phyloP scores from a whole-genome alignment of 2,113 vertebrate genomes.

The Eudorcas thomsonii region DNA sequence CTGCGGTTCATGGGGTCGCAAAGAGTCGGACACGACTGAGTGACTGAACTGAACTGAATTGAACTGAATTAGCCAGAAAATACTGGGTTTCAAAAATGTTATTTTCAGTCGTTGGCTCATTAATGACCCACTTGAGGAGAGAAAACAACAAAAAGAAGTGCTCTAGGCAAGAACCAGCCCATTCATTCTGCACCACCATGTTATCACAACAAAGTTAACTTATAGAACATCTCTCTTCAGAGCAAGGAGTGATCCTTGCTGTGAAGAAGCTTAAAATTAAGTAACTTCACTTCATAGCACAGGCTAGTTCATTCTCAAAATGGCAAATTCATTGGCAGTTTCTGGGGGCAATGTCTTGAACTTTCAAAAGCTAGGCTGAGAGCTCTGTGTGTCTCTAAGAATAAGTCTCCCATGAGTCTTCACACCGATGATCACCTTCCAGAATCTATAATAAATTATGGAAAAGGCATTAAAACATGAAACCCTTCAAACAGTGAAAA shows the following conservation, averaged over 20 bases:
- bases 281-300: not conserved
- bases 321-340: not conserved
- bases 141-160: not conserved
- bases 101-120: not conserved
- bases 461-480: not conserved
- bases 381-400: not conserved
- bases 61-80: not conserved
- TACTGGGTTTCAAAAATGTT: not conserved
- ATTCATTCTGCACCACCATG: not conserved
- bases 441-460: conserved; percentile 3
- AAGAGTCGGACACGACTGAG: not conserved
- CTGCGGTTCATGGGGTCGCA: rapidly evolving
- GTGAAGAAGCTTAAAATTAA: not conserved
- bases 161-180: not conserved
- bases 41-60: not conserved
- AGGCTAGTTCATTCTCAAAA: not conserved
- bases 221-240: not conserved
- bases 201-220: not conserved
- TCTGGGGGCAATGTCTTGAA: not conserved
- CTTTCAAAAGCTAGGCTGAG: not conserved
- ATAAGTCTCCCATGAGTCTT: not conserved
- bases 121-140: not conserved
- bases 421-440: not conserved
- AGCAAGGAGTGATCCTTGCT: not conserved
- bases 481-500: not conserved